Evolutionary conservation across 2,797 vertebrate species (phyloP).

Genomic region (Phyllotis vaccarum): DNA sequence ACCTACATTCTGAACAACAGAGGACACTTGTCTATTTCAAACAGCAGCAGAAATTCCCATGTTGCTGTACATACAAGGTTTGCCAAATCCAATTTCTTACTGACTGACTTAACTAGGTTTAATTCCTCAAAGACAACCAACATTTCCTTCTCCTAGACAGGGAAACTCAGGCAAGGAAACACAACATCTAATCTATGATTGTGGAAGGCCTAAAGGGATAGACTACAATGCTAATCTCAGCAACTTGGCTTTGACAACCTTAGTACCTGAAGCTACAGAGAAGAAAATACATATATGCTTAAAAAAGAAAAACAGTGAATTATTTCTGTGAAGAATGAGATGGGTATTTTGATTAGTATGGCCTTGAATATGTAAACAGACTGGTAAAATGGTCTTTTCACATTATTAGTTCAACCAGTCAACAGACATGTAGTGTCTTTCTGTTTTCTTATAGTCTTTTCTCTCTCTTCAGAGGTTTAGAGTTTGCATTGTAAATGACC

Average conservation of each 20-base stretch:
- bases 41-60: rapidly evolving
- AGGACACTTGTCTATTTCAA: not conserved
- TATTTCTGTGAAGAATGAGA: not conserved
- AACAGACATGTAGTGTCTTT: not conserved
- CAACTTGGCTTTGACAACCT: not conserved
- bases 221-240: too few species aligned
- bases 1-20: rapidly evolving
- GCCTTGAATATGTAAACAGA: not conserved
- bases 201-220: not conserved
- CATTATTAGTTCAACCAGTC: not conserved
- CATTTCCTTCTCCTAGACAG: not conserved
- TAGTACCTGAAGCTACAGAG: not conserved
- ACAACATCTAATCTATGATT: not conserved
- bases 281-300: not conserved
- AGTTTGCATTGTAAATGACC: not conserved
- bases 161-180: not conserved
- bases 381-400: not conserved
- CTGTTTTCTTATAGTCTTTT: not conserved
- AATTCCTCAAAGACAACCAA: not conserved
- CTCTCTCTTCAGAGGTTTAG: not conserved
- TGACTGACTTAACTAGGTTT: not conserved
- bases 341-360: not conserved
- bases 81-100: not conserved
- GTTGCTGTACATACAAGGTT: rapidly evolving
- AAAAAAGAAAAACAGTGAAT: too few species aligned